These are phyloP conservation scores for Galerucella nymphaeae DNA, from an alignment of 2,888 invertebrate species.

Conservation along the genomic window DNA sequence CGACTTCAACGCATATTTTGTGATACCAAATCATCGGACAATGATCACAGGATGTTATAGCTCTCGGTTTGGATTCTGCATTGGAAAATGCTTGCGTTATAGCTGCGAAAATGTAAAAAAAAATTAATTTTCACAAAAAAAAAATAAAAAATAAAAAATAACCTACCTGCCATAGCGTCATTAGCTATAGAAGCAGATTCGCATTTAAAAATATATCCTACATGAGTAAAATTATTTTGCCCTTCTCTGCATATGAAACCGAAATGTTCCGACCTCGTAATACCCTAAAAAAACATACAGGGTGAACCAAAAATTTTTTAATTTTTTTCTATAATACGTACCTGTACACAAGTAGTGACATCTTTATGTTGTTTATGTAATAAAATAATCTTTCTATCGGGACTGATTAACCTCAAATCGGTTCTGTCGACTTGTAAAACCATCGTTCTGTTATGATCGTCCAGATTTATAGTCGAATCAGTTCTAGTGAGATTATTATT, in stretches of 20 bases:
- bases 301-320: not conserved
- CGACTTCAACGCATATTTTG: conserved; percentile 85
- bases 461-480: conserved; percentile 50
- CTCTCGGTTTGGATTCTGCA: conserved; percentile 63
- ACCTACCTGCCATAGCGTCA: conserved; percentile 74
- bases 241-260: conserved; percentile 93
- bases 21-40: conserved; percentile 98
- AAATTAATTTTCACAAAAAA: conserved; percentile 33
- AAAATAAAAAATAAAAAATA: not conserved
- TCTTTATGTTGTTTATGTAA: conserved; percentile 90
- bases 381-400: conserved; percentile 90
- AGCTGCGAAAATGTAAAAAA: conserved; percentile 67
- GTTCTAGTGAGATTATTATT: conserved; percentile 22
- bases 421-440: conserved; percentile 88
- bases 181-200: conserved; percentile 85
- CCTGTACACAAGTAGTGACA: conserved; percentile 87
- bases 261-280: conserved; percentile 86
- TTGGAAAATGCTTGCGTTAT: conserved; percentile 80
- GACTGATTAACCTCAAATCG: conserved; percentile 90
- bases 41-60: conserved; percentile 87
- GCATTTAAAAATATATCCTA: conserved; percentile 91
- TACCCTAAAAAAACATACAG: conserved; percentile 69
- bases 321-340: conserved; percentile 51
- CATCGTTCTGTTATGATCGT: conserved; percentile 92
- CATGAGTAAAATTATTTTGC: conserved; percentile 71